Evolutionary conservation across 2,888 invertebrate genomes (phyloP).

Genomic region (Melanostoma mellinum): DNA sequence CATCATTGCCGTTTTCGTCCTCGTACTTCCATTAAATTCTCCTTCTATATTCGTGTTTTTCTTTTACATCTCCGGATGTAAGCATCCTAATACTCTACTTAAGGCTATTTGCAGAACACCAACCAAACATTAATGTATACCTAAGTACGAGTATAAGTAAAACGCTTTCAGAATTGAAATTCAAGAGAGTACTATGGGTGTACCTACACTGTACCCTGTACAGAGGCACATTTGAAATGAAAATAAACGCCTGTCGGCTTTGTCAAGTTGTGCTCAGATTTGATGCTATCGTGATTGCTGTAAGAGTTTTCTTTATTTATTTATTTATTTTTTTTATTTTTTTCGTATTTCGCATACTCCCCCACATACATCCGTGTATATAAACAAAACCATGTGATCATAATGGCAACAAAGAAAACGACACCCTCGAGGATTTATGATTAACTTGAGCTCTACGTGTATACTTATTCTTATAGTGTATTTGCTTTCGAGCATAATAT

Average conservation of each 20-base stretch:
- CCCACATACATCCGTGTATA: background rate
- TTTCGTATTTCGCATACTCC: background rate
- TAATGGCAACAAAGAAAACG: constrained; percentile 61
- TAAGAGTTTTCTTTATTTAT: constrained; percentile 38
- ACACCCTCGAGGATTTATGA: constrained; percentile 66
- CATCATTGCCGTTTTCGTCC: constrained; percentile 43
- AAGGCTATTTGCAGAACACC: constrained; percentile 66
- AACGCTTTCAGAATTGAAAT: constrained; percentile 63
- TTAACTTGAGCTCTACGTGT: constrained; percentile 54
- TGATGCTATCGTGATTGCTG: constrained; percentile 58
- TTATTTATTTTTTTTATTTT: constrained; percentile 21
- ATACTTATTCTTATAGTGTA: constrained; percentile 19
- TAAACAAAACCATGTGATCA: constrained; percentile 60
- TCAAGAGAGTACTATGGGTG: constrained; percentile 19
- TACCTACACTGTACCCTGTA: background rate
- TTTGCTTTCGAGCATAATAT: constrained; percentile 44
- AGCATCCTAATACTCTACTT: constrained; percentile 64
- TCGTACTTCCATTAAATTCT: constrained; percentile 52
- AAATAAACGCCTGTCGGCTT: constrained; percentile 70
- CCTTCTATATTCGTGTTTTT: constrained; percentile 58
- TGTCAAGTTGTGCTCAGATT: constrained; percentile 64
- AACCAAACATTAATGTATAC: constrained; percentile 60
- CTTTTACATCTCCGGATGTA: constrained; percentile 59
- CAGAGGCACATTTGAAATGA: constrained; percentile 60
- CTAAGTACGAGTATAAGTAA: constrained; percentile 24